Percentiles rank a stretch among this genome's conserved stretches.
Evolutionary conservation across 2,888 invertebrate genomes (phyloP).

Genomic region (Orgyia antiqua): DNA sequence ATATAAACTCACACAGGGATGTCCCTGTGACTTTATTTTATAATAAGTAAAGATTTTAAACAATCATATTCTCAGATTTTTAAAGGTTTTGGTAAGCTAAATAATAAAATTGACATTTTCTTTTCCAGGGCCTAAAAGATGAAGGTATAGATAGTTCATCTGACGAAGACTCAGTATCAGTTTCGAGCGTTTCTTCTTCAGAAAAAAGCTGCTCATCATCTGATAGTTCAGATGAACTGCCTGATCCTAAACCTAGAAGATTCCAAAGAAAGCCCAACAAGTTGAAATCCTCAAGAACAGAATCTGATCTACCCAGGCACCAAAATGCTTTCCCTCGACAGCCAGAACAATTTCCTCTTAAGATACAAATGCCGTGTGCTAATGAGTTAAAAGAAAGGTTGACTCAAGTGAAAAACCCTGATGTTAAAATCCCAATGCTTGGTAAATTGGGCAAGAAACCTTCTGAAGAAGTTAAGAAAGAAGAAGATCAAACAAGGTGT

Average conservation of each 20-base stretch:
- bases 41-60: too few relatives aligned
- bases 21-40: too few relatives aligned
- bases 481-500: conserved; percentile 45
- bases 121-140: conserved; percentile 71
- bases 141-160: conserved; percentile 76
- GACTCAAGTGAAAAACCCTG: conserved; percentile 52
- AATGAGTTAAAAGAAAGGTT: conserved; percentile 45
- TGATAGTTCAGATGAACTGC: conserved; percentile 62
- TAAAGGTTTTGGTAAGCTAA: too few relatives aligned
- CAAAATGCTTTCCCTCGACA: conserved; percentile 38
- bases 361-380: conserved; percentile 40
- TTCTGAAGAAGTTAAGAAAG: conserved; percentile 48
- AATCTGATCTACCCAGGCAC: conserved; percentile 58
- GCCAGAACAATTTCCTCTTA: conserved; percentile 43
- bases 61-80: too few relatives aligned
- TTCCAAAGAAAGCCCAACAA: conserved; percentile 66
- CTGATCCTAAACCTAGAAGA: conserved; percentile 51
- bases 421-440: conserved; percentile 52
- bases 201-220: conserved; percentile 71
- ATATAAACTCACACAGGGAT: too few relatives aligned
- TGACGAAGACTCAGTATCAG: conserved; percentile 65
- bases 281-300: conserved; percentile 63
- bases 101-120: too few relatives aligned
- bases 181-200: conserved; percentile 65
- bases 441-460: conserved; percentile 59